Evolutionary conservation across 2,888 invertebrate species (phyloP), one percentile per base, ranked within the genome.

Genomic region (Timandra comae): DNA sequence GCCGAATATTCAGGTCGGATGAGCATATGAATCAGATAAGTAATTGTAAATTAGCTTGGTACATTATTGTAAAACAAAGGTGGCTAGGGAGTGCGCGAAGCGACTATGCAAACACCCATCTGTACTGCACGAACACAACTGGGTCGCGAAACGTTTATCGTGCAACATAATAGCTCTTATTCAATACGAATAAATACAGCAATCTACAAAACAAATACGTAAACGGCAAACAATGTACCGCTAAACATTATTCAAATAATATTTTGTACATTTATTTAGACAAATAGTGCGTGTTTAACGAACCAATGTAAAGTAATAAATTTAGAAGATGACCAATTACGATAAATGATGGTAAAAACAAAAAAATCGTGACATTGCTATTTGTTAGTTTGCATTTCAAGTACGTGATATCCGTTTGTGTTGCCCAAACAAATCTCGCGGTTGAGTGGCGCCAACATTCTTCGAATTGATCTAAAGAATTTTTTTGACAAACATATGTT

Each of bases 21-120:
- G 73, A 77, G 73, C 79, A 78, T 69, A 70, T 67, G 73, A 71
- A 80, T 80, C 78, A 75, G 78, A 82, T 81, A 77, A 72, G 63
- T 71, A 50, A 66, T 66, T 65, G 71, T 75, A 72, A 77, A 79
- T 80, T 79, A 76, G 64, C 68, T 50, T 77, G 68, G 78, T 67
- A 48, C 51, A 16, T 56, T 59, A 57, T 51, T 52, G 63, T 52
- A 61, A 75, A 56, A 80, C 81, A 81, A 81, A 79, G 79, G 71
- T 75, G 66, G 47, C 60, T 61, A 56, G 59, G 65, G 64, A 69
- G 67, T 68, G 72, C 66, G 71, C 53, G 65, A 70, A 61, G 64
- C 68, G 68, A 53, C 74, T 72, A 71, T 66, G 64, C 70, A 67
- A 77, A 78, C 70, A 78, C 53, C 54, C 54, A 63, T 65, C 54